Evolutionary conservation across 2,888 invertebrate species (phyloP).

Genomic region (Thereva nobilitata): DNA sequence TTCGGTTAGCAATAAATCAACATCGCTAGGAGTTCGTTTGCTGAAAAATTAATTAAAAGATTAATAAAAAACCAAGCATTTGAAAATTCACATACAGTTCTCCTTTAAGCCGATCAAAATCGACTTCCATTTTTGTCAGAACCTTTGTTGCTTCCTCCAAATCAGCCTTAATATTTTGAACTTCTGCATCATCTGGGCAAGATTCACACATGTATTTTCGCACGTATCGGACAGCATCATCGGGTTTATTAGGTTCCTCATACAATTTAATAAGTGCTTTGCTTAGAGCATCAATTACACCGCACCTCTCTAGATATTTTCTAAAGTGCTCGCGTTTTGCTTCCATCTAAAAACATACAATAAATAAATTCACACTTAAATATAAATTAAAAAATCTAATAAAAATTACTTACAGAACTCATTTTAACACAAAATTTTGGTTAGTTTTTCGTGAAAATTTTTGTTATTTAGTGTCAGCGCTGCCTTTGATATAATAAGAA

Average conservation of each 20-base stretch:
- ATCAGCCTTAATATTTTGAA: slow-evolving; percentile 53
- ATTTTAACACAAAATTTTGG: slow-evolving; percentile 43
- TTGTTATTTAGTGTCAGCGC: too few species aligned
- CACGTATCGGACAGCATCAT: slow-evolving; percentile 57
- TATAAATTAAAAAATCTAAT: background rate
- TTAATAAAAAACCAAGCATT: background rate
- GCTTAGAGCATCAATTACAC: slow-evolving; percentile 56
- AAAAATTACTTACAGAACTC: slow-evolving; percentile 51
- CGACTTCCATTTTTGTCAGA: slow-evolving; percentile 52
- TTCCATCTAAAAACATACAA: slow-evolving; percentile 50
- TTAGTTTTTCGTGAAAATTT: too few species aligned
- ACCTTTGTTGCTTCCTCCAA: slow-evolving; percentile 51
- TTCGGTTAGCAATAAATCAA: slow-evolving; percentile 59
- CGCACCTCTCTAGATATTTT: slow-evolving; percentile 56
- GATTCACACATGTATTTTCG: slow-evolving; percentile 56
- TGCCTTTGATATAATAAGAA: too few species aligned
- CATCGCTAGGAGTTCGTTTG: slow-evolving; percentile 54
- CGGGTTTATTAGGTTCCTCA: slow-evolving; percentile 57
- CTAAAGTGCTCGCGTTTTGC: slow-evolving; percentile 58
- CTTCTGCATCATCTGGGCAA: slow-evolving; percentile 55
- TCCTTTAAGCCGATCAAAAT: slow-evolving; percentile 50
- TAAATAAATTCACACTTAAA: background rate
- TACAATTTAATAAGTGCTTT: slow-evolving; percentile 57
- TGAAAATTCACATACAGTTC: slow-evolving; percentile 48
- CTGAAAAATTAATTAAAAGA: slow-evolving; percentile 43